Evolutionary conservation across 2,797 vertebrate genomes (phyloP), one percentile per base, ranked within the genome.

Genomic region (Vultur gryphus): DNA sequence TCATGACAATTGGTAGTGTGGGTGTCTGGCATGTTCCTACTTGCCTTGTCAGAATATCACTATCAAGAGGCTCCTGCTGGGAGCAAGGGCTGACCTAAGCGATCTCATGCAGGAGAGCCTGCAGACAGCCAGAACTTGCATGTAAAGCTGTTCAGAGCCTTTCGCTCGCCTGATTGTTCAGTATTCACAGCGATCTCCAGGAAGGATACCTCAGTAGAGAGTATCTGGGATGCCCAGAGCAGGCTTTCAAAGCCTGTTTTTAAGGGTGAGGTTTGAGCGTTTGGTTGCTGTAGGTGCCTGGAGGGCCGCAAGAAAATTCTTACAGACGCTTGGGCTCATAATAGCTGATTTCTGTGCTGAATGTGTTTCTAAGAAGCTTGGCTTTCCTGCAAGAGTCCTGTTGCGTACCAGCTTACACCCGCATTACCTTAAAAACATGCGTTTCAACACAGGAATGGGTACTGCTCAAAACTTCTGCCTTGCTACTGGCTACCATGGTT

Each of bases 51-150:
- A 82, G 86, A 78, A 55, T 59, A 70, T 69, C 43, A 0, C 70
- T 94, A 4, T 92, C 76, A 67, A 76, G 89, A 90, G 88, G 55
- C 84, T 96, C 83, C 90, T 92, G 80, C 81, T 79, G 88, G 48
- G 78, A 77, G 37, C 70, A 66, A 64, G 78, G 80, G 59, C 90
- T 87, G 73, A 80, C 84, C 78, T 90, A 59, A 89, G 84, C 18
- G 2, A 25, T 92, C 51, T 66, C 37, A 5, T 33, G 28, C 3
- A 3, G 58, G 54, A 82, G 66, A 61, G 66, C 61, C 33, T 69
- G 43, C 13, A 58, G 64, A 20, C 81, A 59, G 25, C 39, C 48
- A 83, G 43, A 66, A 31, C 49, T 87, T 51, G 3, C 15, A 14
- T 35, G 37, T 51, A 69, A 39, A 77, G 66, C 57, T 79, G 26